A percentile compares a stretch with the other conserved stretches of the same genome.
Evolutionary conservation across 2,113 vertebrate genomes (phyloP).

Genomic region (Thermophis baileyi): DNA sequence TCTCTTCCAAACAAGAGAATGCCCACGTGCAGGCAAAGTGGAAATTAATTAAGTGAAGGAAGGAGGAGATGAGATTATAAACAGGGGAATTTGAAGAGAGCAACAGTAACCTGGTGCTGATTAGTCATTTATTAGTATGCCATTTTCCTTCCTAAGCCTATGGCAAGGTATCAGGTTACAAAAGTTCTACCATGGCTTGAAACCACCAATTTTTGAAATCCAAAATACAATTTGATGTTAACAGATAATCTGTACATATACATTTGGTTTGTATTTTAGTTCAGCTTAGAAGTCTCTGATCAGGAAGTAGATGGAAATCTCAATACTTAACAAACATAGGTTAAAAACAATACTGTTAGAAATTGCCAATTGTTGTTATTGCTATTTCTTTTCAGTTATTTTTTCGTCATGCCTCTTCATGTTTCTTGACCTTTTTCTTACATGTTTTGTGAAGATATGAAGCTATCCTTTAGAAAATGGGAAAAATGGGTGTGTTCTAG

Average conservation of each 20-base stretch:
- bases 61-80: conserved; percentile 86
- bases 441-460: neutral
- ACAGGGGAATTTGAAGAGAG: conserved; percentile 79
- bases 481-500: neutral
- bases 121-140: conserved; percentile 65
- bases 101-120: conserved; percentile 74
- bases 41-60: conserved; percentile 94
- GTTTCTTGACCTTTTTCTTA: neutral
- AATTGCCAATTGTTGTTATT: neutral
- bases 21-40: conserved; percentile 76
- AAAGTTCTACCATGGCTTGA: conserved; percentile 54
- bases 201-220: neutral
- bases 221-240: neutral
- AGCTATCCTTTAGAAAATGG: neutral
- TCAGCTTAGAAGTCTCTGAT: neutral
- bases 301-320: neutral
- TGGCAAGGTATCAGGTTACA: conserved; percentile 67
- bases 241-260: neutral
- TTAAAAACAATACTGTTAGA: neutral
- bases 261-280: neutral
- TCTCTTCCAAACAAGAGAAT: conserved; percentile 90
- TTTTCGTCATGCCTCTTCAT: neutral
- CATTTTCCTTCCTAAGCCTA: conserved; percentile 65
- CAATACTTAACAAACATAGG: neutral
- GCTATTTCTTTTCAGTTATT: neutral